Base-by-base conservation (phyloP, 2,888 invertebrate species). In the Aleiodes leptofemur region DNA sequence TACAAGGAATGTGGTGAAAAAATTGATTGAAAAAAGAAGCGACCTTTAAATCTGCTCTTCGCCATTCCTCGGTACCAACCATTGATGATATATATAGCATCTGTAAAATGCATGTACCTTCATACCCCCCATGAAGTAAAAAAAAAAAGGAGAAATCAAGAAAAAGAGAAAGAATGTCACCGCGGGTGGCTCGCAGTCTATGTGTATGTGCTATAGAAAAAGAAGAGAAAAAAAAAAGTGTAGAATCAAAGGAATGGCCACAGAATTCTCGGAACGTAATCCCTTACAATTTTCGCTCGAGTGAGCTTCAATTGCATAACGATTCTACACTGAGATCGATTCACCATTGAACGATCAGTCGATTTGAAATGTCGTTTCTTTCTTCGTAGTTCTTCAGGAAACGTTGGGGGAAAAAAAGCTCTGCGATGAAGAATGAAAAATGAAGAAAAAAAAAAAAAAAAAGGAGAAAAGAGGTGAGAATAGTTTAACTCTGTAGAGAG, bases 31-130 rank as follows among this genome's bases (percentile, higher is more conserved):
- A 56, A 59, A 59, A 4, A 29, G 57, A 13, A 13, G 31, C 29
- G 13, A 57, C 31, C 31, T 57, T 57, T 11, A 64, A 43, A 64
- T 64, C 23, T 48, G 48, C 43, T 14, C n/a, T n/a, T 64, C 8
- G 23, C 16, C 38, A 43, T 69, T 56, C 6, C 43, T 13, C 31
- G 13, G 43, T 43, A 48, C 61, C 61, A 61, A 61, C n/a, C 64
- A 48, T 48, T 64, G 64, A 64, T 64, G 23, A 43, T 64, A 48
- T 64, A 64, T 48, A 64, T 29, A 64, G 86, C 89, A 89, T 89
- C 90, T 90, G 90, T 90, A 90, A 86, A 89, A 90, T 90, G 86
- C 89, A 87, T 86, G 80, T 87, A 89, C 89, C 90, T 90, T 90
- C 90, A 89, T 90, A 87, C 86, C 87, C 64, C 16, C n/a, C 55